Evolutionary conservation across 1,140 invertebrate species (phyloP), one percentile per base, ranked within the genome.

Genomic region (Trichonephila clavipes): DNA sequence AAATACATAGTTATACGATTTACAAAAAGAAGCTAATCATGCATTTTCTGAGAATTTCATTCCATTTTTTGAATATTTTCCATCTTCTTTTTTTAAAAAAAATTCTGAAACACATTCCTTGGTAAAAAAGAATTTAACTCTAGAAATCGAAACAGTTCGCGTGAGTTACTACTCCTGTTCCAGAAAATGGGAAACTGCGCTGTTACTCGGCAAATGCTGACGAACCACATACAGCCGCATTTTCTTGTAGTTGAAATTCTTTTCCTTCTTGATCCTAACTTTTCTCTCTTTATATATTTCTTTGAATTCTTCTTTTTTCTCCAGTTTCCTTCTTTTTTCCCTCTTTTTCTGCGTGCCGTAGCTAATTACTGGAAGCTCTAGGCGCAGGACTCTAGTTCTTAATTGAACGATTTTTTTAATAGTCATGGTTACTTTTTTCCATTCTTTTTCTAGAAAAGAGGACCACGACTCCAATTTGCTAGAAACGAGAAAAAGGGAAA

Each of bases 291-390:
- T 83, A 19, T 59, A 58, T 83, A 83, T 87, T 61, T 87, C 83
- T 86, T 72, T 58, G 40, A 28, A 58, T 59, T 51, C 51, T 51
- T 64, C 51, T 61, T 51, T 51, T 51, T 51, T 51, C 10, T 51
- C 51, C 51, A 61, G 16, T 87, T 24, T 64, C 18, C 44, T 72
- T 59, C 83, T 59, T 92, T 85, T 51, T 28, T 34, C 64, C 12
- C 12, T 92, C 40, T 92, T 72, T 87, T 90, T 87, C 64, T 28
- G 77, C 82, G 40, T 83, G 62, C 62, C 83, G 83, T 34, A 61
- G 83, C 91, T 92, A 92, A 92, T 92, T 92, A 92, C 82, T 77
- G 83, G 40, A n/a, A 87, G 82, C 91, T 92, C 83, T 72, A 51
- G 91, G 91, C 83, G 58, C 83, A 59, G 62, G 85, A 59, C 44